These are phyloP conservation scores for Harpagifer antarcticus DNA, from an alignment of 2,797 vertebrate genomes.

Conservation along the genomic window DNA sequence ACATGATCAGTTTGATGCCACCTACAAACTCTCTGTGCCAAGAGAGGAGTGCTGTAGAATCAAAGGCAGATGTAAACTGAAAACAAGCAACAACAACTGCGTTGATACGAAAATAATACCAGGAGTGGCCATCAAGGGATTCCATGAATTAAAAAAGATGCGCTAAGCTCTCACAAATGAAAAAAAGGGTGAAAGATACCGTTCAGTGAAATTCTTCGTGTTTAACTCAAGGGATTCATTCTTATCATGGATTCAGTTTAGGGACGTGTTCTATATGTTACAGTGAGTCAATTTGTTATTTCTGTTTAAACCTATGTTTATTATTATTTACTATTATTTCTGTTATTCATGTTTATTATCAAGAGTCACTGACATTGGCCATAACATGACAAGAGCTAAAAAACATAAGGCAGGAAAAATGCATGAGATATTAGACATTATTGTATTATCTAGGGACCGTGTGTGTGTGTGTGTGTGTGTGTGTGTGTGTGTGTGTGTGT, in stretches of 20 bases:
- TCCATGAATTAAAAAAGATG: background rate
- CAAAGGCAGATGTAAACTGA: background rate
- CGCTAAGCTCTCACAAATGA: background rate
- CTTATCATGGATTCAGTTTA: constrained; percentile 29
- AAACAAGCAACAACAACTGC: background rate
- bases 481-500: constrained; percentile 8
- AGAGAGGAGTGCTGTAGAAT: background rate
- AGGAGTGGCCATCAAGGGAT: background rate
- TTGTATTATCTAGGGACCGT: constrained; percentile 48
- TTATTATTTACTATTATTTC: too few species aligned
- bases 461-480: constrained; percentile 11
- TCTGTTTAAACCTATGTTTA: background rate
- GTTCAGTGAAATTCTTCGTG: constrained; percentile 2
- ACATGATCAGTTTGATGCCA: background rate
- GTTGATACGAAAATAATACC: background rate
- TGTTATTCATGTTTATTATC: constrained; percentile 6
- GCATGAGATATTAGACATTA: constrained; percentile 26
- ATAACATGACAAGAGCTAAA: background rate
- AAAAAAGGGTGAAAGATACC: background rate
- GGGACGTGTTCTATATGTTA: constrained; percentile 18
- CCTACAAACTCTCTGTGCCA: background rate
- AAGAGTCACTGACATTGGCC: constrained; percentile 10
- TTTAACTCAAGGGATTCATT: constrained; percentile 18
- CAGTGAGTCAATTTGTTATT: background rate
- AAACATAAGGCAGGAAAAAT: constrained; percentile 34